Conservation (phyloP, 1,140 invertebrate species). For the Melitaea cinxia region DNA sequence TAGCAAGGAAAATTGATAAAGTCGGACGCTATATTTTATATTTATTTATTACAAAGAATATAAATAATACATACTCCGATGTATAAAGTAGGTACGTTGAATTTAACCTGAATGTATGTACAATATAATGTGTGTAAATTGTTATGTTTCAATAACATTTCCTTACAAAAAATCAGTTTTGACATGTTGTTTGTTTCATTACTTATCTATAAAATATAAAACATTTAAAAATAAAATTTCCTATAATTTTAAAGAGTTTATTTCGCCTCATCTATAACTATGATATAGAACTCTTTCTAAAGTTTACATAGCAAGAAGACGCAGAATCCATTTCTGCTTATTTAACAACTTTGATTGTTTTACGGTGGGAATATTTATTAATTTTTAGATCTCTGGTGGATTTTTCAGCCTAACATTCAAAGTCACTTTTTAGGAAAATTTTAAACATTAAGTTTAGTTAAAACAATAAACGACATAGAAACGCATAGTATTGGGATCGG, state of each 20-base stretch:
- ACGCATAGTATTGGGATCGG: constrained; percentile 8
- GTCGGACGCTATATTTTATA: constrained; percentile 48
- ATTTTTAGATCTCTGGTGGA: constrained; percentile 72
- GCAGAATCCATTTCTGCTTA: constrained; percentile 60
- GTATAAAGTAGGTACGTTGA: constrained; percentile 38
- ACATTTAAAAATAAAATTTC: constrained; percentile 49
- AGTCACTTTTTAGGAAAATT: constrained; percentile 36
- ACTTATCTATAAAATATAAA: constrained; percentile 49
- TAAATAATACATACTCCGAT: constrained; percentile 69
- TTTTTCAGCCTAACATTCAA: constrained; percentile 56
- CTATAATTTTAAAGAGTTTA: constrained; percentile 41
- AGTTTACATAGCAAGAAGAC: constrained; percentile 43
- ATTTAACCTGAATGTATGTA: constrained; percentile 36
- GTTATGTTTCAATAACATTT: constrained; percentile 31
- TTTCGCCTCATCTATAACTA: constrained; percentile 46
- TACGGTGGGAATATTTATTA: constrained; percentile 76
- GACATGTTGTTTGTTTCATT: constrained; percentile 34
- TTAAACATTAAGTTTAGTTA: constrained; percentile 34
- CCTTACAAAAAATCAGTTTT: constrained; percentile 31
- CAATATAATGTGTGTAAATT: constrained; percentile 12
- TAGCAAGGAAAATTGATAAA: constrained; percentile 56
- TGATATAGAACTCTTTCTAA: constrained; percentile 46
- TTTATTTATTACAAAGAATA: constrained; percentile 70
- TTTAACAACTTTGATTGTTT: constrained; percentile 69
- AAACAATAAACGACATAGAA: constrained; percentile 37